Evolutionary conservation across 35 echinoderm and acorn worm genomes (phyloP).

Genomic region (Lytechinus pictus): DNA sequence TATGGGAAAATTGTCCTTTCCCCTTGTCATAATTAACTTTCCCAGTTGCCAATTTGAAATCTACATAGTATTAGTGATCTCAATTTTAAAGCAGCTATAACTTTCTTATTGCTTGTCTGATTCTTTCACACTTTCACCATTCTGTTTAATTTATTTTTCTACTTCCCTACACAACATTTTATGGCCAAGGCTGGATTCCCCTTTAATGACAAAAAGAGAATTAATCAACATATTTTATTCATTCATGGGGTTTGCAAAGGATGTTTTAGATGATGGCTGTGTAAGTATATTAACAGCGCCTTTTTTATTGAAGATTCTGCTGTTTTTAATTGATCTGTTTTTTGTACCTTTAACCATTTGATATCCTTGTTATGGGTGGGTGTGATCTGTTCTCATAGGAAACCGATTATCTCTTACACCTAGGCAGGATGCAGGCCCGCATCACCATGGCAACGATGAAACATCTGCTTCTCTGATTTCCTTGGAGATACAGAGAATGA

Average conservation of each 20-base stretch:
- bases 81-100: no score
- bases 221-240: not conserved
- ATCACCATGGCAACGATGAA: slow-evolving; percentile 16
- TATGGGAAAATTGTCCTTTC: no score
- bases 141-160: no score
- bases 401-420: not conserved
- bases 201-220: not conserved
- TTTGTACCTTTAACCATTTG: not conserved
- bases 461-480: slow-evolving; percentile 26
- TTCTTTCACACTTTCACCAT: no score
- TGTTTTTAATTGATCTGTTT: not conserved
- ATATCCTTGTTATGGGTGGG: slow-evolving; percentile 5
- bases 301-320: not conserved
- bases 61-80: no score
- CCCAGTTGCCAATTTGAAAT: no score
- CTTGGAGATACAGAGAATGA: slow-evolving; percentile 7
- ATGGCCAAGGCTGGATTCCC: not conserved
- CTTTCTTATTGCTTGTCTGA: no score
- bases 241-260: not conserved
- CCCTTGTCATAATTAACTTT: no score
- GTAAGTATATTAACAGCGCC: not conserved
- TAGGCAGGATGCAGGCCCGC: not conserved
- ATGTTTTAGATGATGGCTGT: not conserved
- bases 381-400: not conserved
- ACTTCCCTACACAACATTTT: no score